These are phyloP conservation scores for Crotalus horridus DNA, from an alignment of 2,113 vertebrate species.

Conservation along the genomic window DNA sequence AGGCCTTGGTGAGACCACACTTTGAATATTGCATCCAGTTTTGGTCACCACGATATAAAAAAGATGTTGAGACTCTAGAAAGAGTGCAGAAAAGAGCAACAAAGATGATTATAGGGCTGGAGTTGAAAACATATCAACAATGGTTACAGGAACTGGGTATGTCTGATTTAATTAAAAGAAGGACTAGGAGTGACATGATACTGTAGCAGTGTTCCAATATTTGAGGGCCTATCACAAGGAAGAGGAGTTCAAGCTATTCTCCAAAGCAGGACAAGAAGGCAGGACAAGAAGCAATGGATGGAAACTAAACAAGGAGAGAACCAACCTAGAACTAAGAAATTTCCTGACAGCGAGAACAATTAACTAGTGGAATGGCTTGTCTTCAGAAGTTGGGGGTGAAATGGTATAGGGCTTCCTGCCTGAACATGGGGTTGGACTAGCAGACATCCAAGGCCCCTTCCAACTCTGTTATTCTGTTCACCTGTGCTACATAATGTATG, in stretches of 20 bases:
- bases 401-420: background rate
- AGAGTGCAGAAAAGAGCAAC: background rate
- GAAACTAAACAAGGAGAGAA: background rate
- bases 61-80: background rate
- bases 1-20: background rate
- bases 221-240: too few species aligned
- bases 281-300: background rate
- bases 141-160: background rate
- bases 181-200: background rate
- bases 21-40: background rate
- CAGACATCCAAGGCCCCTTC: background rate
- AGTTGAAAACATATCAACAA: background rate
- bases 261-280: background rate
- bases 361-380: background rate
- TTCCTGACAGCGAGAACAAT: background rate
- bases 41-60: background rate
- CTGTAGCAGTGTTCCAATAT: background rate
- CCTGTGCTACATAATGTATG: background rate
- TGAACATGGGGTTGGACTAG: background rate
- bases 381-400: background rate
- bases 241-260: too few species aligned
- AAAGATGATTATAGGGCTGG: background rate
- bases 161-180: background rate
- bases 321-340: background rate
- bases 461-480: background rate